Percentiles rank a stretch among this genome's conserved stretches.
Evolutionary conservation across 2,888 invertebrate genomes (phyloP).

Genomic region (Leptura quadrifasciata): DNA sequence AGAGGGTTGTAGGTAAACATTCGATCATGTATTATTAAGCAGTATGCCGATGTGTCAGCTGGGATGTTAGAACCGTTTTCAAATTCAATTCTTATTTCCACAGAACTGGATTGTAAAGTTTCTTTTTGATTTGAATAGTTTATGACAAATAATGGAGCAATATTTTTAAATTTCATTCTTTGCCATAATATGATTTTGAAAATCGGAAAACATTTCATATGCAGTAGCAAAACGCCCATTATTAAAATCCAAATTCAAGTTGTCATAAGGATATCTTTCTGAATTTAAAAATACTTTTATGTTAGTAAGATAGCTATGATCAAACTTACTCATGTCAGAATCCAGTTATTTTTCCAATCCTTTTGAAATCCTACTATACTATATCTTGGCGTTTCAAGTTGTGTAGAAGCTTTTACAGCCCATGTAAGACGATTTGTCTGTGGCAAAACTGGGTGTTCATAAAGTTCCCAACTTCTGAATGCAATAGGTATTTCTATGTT

Average conservation of each 20-base stretch:
- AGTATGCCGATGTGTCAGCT: slow-evolving; percentile 57
- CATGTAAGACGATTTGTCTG: slow-evolving; percentile 53
- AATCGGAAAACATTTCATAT: slow-evolving; percentile 62
- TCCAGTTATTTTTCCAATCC: slow-evolving; percentile 61
- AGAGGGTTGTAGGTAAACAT: slow-evolving; percentile 28
- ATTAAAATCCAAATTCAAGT: slow-evolving; percentile 63
- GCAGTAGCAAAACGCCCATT: slow-evolving; percentile 58
- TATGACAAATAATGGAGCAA: slow-evolving; percentile 45
- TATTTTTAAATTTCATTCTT: slow-evolving; percentile 32
- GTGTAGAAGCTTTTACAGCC: slow-evolving; percentile 61
- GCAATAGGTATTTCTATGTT: too few relatives aligned
- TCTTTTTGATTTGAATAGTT: slow-evolving; percentile 52
- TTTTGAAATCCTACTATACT: slow-evolving; percentile 70
- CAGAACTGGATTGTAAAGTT: slow-evolving; percentile 47
- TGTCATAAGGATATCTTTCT: slow-evolving; percentile 67
- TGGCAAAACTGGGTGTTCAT: slow-evolving; percentile 45
- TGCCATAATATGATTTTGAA: too few relatives aligned
- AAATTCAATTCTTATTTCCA: slow-evolving; percentile 50
- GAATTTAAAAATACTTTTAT: slow-evolving; percentile 68
- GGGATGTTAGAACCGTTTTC: slow-evolving; percentile 51
- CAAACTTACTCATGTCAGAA: slow-evolving; percentile 57
- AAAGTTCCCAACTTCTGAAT: too few relatives aligned
- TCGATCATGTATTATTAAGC: slow-evolving; percentile 60
- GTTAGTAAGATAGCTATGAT: slow-evolving; percentile 64
- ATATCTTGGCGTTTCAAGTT: slow-evolving; percentile 64